These are phyloP conservation scores for Stichopus chloronotus DNA, from an alignment of 35 echinoderm and acorn worm genomes.

Conservation along the genomic window DNA sequence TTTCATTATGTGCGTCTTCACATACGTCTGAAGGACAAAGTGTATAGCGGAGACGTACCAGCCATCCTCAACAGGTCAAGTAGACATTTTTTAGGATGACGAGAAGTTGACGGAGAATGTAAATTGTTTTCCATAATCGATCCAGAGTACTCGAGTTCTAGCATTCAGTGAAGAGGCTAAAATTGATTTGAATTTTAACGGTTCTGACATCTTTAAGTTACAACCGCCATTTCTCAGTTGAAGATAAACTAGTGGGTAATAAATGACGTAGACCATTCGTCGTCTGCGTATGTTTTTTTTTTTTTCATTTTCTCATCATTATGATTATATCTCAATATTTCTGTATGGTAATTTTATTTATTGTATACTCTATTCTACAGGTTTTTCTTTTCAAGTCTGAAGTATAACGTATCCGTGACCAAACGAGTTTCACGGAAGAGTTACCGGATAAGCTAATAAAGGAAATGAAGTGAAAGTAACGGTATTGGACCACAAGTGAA, in stretches of 20 bases:
- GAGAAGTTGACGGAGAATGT: neutral
- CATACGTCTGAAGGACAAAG: no score
- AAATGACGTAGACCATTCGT: neutral
- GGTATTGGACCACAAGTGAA: no score
- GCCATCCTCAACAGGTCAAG: neutral
- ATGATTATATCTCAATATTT: no score
- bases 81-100: neutral
- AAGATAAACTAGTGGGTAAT: neutral
- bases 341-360: no score
- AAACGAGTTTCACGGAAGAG: no score
- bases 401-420: no score
- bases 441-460: no score
- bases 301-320: neutral
- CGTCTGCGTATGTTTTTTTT: neutral
- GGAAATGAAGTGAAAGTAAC: no score
- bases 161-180: neutral
- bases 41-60: no score
- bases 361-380: no score
- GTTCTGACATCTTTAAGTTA: neutral
- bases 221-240: neutral
- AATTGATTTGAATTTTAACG: conserved; percentile 8
- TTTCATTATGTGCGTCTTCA: no score
- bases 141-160: neutral
- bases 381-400: no score
- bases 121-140: neutral